A percentile compares a stretch with the other conserved stretches of the same genome.
phyloP scores from a whole-genome alignment of 2,797 vertebrate genomes.

The Serranus cabrilla region DNA sequence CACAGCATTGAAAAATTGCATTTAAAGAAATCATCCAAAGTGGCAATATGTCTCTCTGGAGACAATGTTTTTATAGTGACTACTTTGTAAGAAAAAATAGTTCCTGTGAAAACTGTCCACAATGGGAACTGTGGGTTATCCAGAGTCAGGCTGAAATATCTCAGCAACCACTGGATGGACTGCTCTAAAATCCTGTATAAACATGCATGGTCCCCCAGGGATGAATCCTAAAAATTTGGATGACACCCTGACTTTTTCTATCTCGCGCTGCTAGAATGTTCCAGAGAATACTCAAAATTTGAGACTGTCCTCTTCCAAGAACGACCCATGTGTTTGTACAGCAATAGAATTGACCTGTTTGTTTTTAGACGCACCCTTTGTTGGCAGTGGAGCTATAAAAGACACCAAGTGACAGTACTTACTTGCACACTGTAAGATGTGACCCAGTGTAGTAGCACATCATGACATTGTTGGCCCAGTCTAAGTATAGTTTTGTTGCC shows the following conservation, averaged over 20 bases:
- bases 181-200: neutral
- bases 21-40: neutral
- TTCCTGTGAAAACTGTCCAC: neutral
- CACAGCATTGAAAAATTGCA: neutral
- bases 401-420: too few relatives aligned
- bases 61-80: constrained; percentile 14
- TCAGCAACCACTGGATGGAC: neutral
- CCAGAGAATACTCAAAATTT: neutral
- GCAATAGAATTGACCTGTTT: too few relatives aligned
- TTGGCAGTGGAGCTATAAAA: too few relatives aligned
- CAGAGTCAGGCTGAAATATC: neutral
- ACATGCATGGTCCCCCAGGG: neutral
- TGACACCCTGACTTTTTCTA: neutral
- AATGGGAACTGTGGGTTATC: neutral
- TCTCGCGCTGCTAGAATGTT: neutral
- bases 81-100: neutral
- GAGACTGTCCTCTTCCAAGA: neutral
- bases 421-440: too few relatives aligned
- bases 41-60: neutral
- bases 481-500: too few relatives aligned
- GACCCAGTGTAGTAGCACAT: too few relatives aligned
- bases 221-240: neutral
- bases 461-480: too few relatives aligned
- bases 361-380: too few relatives aligned
- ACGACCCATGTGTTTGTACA: too few relatives aligned